Conservation (phyloP, 1,140 invertebrate species). For the Ganaspis sp. region DNA sequence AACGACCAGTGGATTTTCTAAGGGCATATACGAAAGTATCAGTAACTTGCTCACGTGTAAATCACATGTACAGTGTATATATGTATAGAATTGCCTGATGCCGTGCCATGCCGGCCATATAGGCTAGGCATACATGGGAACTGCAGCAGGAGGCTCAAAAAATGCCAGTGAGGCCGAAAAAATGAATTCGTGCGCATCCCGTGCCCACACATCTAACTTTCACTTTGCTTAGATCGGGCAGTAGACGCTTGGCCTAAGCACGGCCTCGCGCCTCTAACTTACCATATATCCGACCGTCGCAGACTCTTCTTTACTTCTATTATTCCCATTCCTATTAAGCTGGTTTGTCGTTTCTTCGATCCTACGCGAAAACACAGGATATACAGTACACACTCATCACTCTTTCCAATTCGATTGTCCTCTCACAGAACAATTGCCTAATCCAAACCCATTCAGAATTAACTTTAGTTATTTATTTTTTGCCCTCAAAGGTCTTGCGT, state of each 20-base stretch:
- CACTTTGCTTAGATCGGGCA: constrained; percentile 74
- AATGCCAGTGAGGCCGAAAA: constrained; percentile 74
- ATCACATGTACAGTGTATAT: constrained; percentile 29
- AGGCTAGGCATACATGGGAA: constrained; percentile 74
- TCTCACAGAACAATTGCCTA: too few relatives aligned
- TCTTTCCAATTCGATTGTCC: too few relatives aligned
- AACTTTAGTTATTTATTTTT: too few relatives aligned
- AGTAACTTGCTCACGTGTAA: constrained; percentile 30
- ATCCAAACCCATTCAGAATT: too few relatives aligned
- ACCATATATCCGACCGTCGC: constrained; percentile 53
- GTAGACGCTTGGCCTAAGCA: constrained; percentile 59
- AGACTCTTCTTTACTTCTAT: constrained; percentile 50
- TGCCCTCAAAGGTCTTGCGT: too few relatives aligned
- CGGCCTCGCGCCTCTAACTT: constrained; percentile 49
- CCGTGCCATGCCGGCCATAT: constrained; percentile 65
- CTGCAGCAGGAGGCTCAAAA: constrained; percentile 62
- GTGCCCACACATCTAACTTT: constrained; percentile 78
- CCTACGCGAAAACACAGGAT: too few relatives aligned
- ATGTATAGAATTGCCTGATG: constrained; percentile 57
- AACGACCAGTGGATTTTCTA: constrained; percentile 33
- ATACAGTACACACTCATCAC: too few relatives aligned
- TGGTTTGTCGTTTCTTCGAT: too few relatives aligned
- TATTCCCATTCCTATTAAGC: constrained; percentile 21
- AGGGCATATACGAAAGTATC: constrained; percentile 35
- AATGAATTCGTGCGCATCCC: constrained; percentile 78